Evolutionary conservation across 2,797 vertebrate genomes (phyloP), one percentile per base, ranked within the genome.

Genomic region (Neosilurus hyrtlii): DNA sequence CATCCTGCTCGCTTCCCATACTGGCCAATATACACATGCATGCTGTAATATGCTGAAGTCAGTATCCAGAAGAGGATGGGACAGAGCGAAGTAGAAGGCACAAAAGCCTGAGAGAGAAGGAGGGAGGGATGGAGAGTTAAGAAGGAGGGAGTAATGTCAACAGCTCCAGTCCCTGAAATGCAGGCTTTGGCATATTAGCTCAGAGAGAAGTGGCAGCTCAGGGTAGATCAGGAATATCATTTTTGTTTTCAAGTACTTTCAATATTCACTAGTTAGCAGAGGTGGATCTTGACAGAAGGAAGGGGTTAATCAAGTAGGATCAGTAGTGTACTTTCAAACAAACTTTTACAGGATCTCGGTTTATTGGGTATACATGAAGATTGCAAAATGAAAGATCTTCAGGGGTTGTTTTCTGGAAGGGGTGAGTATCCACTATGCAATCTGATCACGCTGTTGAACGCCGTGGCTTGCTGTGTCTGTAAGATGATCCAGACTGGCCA

Each of bases 111-210:
- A 87, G 67, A 51, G 26, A 85, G 54, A 67, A 72, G 84, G 24
- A 26, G 61, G 20, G 62, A 54, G 67, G 9, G 66, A 52, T 72
- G 78, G 83, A 62, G 84, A 30, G 79, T 15, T 74, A 70, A 72
- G 88, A 51, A 89, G 85, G 88, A 0, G 20, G 83, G 90, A 88
- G 88, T 89, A 92, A 90, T 92, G 91, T 92, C 91, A 93, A 92
- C 92, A 93, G 90, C 91, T 90, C 89, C 61, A 88, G 88, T 92
- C 90, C 71, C 93, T 93, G 90, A 93, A 93, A 93, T 88, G 86
- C 89, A 89, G 85, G 83, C 89, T 90, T 84, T 56, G 0, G 83
- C 81, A 86, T 88, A 86, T 88, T 89, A 82, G 88, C 87, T 85
- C 75, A 43, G 73, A 88, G 85, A 84, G 84, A 83, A 57, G 79